These are phyloP conservation scores for Rapana venosa DNA, from an alignment of 2,888 invertebrate genomes.

Conservation along the genomic window DNA sequence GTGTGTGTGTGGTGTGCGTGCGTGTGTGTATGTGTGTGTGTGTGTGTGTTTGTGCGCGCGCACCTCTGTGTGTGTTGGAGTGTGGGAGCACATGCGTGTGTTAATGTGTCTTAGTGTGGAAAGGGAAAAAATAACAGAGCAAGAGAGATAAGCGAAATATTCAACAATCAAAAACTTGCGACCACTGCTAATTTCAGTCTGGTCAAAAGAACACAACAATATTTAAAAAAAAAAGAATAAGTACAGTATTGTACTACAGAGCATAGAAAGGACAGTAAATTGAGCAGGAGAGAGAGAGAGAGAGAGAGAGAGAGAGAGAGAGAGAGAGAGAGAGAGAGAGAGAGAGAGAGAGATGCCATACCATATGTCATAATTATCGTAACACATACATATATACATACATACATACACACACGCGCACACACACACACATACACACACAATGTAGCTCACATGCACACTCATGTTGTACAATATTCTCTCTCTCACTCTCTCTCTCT, in stretches of 20 bases:
- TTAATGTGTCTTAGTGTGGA: background rate
- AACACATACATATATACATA: background rate
- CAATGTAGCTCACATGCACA: too few relatives aligned
- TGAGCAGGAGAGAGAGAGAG: background rate
- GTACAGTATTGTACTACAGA: background rate
- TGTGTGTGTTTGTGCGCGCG: too few relatives aligned
- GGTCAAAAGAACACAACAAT: background rate
- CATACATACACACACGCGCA: constrained; percentile 1
- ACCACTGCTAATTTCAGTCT: too few relatives aligned
- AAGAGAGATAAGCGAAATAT: background rate
- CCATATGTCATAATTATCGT: too few relatives aligned
- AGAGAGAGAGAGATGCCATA: background rate
- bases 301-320: constrained; percentile 1
- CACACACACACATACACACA: background rate
- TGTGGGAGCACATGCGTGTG: too few relatives aligned
- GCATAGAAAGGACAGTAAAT: background rate
- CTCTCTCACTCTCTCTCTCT: constrained; percentile 5
- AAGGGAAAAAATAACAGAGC: background rate
- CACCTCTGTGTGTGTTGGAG: too few relatives aligned
- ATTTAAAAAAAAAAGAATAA: background rate
- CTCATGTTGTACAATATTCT: background rate
- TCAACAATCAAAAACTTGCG: background rate
- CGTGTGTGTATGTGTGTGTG: too few relatives aligned
- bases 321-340: constrained; percentile 1
- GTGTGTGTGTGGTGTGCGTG: too few relatives aligned